phyloP scores from a whole-genome alignment of 2,888 invertebrate genomes.

The Epinotia demarniana region DNA sequence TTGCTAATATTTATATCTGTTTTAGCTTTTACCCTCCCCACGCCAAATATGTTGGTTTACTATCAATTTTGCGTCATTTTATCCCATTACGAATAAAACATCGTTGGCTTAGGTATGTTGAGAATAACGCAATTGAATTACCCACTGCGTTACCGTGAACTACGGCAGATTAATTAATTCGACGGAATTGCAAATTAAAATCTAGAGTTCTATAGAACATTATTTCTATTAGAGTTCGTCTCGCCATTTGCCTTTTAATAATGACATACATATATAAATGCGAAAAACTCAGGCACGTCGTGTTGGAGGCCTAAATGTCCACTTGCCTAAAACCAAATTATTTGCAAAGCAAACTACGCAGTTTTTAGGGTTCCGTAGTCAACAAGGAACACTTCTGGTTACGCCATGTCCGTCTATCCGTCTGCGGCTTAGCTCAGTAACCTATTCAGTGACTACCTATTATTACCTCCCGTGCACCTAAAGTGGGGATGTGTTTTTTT shows the following conservation, averaged over 20 bases:
- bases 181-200: not conserved
- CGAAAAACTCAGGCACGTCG: not conserved
- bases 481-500: no score
- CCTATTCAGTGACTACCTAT: no score
- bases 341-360: no score
- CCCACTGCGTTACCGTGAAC: not conserved
- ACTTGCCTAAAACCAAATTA: no score
- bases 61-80: conserved; percentile 77
- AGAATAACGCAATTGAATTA: conserved; percentile 7
- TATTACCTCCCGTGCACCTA: no score
- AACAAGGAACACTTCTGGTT: no score
- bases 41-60: conserved; percentile 68
- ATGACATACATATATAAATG: no score
- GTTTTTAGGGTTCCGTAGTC: no score
- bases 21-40: conserved; percentile 65
- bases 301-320: no score
- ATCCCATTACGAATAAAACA: conserved; percentile 62
- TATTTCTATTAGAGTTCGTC: not conserved
- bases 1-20: conserved; percentile 54
- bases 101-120: conserved; percentile 50
- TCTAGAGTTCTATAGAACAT: not conserved
- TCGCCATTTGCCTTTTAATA: not conserved
- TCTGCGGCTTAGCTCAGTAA: no score
- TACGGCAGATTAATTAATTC: not conserved
- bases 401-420: no score